Base-by-base conservation (phyloP, 2,888 invertebrate species). In the Pandemis cinnamomeana region DNA sequence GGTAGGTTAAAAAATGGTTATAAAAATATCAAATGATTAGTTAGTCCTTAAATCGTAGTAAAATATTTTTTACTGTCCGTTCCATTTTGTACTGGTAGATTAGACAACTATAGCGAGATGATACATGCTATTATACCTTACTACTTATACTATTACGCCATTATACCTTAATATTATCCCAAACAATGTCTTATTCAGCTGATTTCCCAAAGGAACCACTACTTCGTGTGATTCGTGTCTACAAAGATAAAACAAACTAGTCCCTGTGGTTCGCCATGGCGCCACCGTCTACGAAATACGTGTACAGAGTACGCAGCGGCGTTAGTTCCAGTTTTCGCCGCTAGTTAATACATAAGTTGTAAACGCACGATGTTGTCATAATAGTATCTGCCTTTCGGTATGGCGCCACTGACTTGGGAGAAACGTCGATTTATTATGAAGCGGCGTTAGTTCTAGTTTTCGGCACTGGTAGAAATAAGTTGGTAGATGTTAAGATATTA, bases 91-190 rank as follows among this genome's bases (percentile, higher is more conserved):
- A 10, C 2, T 46, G 5, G 11, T 46, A 46, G 46, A 46, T 11
- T 46, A 11, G 46, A 11, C n/a, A n/a, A n/a, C 13, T 7, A 51
- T 13, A 51, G 6, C 6, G 51, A 51, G 13, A n/a, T 55, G 2
- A 58, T 58, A 11, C 58, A 5, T 27, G 20, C 20, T 1, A 71
- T 71, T 48, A 71, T 71, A 71, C 66, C 66, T 60, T 51, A 41
- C n/a, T n/a, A n/a, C n/a, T n/a, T n/a, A n/a, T 20, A 20, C 20
- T 20, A 20, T 20, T 0, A 20, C 20, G 20, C 20, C 20, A 71
- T 71, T 48, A 71, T 71, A 71, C 66, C 66, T 60, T 51, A 41
- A 67, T 71, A 71, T 51, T 60, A 67, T 60, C 60, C 64, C 71
- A 60, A 58, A 60, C 46, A 64, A 41, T 71, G 71, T 67, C 58